phyloP scores from a whole-genome alignment of 2,113 vertebrate species.

The Pipra filicauda region DNA sequence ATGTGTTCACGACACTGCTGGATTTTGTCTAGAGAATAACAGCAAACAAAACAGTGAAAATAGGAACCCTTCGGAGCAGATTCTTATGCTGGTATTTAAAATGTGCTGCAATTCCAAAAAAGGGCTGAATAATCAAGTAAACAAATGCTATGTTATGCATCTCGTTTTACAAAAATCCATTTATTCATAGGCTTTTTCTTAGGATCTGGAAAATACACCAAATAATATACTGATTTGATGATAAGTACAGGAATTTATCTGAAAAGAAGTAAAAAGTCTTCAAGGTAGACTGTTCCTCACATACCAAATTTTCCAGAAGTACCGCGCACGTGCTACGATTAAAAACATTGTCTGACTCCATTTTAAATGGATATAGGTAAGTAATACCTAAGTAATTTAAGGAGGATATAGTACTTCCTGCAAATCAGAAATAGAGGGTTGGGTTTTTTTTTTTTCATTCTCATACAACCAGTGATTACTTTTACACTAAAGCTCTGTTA shows the following conservation, averaged over 20 bases:
- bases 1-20: background rate
- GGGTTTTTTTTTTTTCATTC: background rate
- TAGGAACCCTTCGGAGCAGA: background rate
- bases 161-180: background rate
- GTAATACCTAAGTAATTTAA: background rate
- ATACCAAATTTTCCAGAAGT: background rate
- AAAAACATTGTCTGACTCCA: background rate
- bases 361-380: background rate
- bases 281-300: background rate
- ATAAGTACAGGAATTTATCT: background rate
- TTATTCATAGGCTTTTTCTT: background rate
- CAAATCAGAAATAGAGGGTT: background rate
- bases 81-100: background rate
- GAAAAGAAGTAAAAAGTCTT: background rate
- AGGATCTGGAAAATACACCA: background rate
- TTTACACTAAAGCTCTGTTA: background rate
- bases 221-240: background rate
- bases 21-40: background rate
- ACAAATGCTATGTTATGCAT: background rate
- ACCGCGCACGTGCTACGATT: accelerated
- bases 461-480: background rate
- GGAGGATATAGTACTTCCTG: background rate
- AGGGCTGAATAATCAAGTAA: background rate
- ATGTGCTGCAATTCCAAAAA: background rate
- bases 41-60: background rate